A percentile compares a stretch with the other conserved stretches of the same genome.
Evolutionary conservation across 2,797 vertebrate species (phyloP).

Genomic region (Enteromius anoplus): DNA sequence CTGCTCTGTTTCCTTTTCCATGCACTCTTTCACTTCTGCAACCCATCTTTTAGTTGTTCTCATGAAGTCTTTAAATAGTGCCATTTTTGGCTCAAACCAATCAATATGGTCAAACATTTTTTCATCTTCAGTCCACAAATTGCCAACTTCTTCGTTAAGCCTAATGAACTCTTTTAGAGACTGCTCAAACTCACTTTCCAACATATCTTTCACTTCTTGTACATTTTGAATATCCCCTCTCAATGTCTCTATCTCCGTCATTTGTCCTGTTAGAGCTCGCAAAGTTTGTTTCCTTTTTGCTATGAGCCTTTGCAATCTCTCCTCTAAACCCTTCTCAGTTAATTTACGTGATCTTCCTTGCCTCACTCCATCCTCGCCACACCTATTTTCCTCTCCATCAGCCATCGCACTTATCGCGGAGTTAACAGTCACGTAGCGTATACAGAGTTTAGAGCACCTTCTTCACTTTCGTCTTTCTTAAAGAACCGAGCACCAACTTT

Average conservation of each 20-base stretch:
- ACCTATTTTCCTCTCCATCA: neutral
- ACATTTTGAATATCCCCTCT: conserved; percentile 9
- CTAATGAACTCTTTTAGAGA: conserved; percentile 18
- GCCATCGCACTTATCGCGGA: neutral
- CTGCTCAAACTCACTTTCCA: conserved; percentile 28
- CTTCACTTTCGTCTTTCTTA: neutral
- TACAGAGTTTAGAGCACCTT: neutral
- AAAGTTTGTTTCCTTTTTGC: conserved; percentile 12
- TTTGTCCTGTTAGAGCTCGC: conserved; percentile 22
- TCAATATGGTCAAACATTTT: conserved; percentile 10
- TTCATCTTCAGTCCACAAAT: conserved; percentile 31
- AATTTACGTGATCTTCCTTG: neutral
- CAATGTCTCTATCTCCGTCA: conserved; percentile 23
- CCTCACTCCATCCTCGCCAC: neutral
- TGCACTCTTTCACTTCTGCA: conserved; percentile 10
- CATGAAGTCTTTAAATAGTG: neutral
- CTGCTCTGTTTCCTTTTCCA: neutral
- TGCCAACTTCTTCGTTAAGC: conserved; percentile 14
- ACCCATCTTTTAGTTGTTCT: conserved; percentile 20
- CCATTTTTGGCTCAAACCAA: conserved; percentile 27
- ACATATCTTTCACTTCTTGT: conserved; percentile 14
- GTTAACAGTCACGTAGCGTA: neutral
- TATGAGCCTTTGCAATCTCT: conserved; percentile 19
- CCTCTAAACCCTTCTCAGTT: conserved; percentile 25
- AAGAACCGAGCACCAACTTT: neutral